These are phyloP conservation scores for Antheraea mylitta DNA, from an alignment of 1,140 invertebrate species.

Conservation along the genomic window DNA sequence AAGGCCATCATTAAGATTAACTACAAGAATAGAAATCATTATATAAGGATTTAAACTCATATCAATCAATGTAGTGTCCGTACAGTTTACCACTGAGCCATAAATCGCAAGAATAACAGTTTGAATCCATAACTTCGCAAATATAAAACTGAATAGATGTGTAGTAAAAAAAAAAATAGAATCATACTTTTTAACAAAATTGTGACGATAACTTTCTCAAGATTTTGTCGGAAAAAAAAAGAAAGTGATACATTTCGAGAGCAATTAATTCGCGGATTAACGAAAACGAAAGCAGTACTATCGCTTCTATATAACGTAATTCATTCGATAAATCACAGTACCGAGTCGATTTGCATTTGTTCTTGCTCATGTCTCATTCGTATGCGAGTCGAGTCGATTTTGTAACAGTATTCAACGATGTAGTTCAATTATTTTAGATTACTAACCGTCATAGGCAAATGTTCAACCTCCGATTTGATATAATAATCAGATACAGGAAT, in stretches of 20 bases:
- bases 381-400: neutral
- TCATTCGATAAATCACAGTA: constrained; percentile 6
- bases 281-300: neutral
- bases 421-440: constrained; percentile 18
- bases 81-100: too few relatives aligned
- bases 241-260: neutral
- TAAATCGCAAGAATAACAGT: too few relatives aligned
- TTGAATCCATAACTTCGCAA: too few relatives aligned
- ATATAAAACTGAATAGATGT: too few relatives aligned
- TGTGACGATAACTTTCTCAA: neutral
- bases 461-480: constrained; percentile 16
- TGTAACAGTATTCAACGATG: constrained; percentile 5
- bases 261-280: neutral
- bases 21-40: too few relatives aligned
- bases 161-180: too few relatives aligned
- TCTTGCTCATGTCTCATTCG: constrained; percentile 6
- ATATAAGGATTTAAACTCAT: too few relatives aligned
- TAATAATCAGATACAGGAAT: constrained; percentile 15
- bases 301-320: neutral
- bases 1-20: too few relatives aligned
- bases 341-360: neutral
- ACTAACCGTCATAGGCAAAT: constrained; percentile 4
- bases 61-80: too few relatives aligned
- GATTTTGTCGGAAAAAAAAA: neutral
- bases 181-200: neutral